phyloP scores from a whole-genome alignment of 92 coral and sea anemone species.

The Umimayanthus kanabou region DNA sequence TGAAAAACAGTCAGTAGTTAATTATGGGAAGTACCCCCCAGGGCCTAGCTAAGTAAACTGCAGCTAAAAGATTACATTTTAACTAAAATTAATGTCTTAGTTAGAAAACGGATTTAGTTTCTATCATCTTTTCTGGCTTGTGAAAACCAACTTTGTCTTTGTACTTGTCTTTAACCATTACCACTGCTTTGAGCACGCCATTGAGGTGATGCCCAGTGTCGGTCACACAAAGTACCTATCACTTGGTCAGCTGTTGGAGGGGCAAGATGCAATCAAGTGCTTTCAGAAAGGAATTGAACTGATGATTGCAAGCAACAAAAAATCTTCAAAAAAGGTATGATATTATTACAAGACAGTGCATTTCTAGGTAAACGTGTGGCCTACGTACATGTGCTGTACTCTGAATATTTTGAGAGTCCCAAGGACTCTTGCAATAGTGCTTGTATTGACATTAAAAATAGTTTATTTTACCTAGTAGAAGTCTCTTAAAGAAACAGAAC shows the following conservation, averaged over 20 bases:
- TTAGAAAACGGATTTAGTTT: background rate
- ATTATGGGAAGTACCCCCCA: too few species aligned
- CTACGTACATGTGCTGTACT: too few species aligned
- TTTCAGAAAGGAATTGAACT: constrained; percentile 89
- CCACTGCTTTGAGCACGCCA: constrained; percentile 87
- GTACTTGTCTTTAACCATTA: constrained; percentile 31
- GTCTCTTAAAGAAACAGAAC: too few species aligned
- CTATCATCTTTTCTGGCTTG: background rate
- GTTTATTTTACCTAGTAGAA: too few species aligned
- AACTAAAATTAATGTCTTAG: background rate
- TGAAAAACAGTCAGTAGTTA: too few species aligned
- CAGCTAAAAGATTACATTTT: background rate
- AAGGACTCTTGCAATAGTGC: too few species aligned
- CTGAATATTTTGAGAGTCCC: too few species aligned
- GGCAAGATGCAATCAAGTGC: constrained; percentile 80
- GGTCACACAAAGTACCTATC: constrained; percentile 88
- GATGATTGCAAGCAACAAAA: constrained; percentile 64
- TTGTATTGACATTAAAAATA: too few species aligned
- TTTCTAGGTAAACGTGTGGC: too few species aligned
- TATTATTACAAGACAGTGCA: too few species aligned
- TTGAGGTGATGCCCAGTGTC: constrained; percentile 67
- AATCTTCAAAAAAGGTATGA: background rate
- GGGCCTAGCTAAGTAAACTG: background rate
- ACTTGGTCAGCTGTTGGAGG: constrained; percentile 88
- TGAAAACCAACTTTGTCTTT: background rate